Conservation (phyloP, 2,888 invertebrate species). For the Stomorhina lunata region DNA sequence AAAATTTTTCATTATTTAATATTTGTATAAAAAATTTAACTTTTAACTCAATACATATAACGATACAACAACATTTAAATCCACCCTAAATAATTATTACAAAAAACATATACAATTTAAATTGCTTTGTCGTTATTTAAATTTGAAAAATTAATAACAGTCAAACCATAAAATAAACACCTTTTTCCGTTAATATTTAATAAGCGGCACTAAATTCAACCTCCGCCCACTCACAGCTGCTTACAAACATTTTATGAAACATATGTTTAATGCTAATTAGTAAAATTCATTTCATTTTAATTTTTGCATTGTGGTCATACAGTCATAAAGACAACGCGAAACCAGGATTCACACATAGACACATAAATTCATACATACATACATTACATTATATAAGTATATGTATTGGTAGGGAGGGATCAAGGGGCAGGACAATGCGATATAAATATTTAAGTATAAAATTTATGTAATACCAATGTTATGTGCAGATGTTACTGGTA, state of each 20-base stretch:
- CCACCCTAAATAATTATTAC: no score
- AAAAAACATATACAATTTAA: not conserved
- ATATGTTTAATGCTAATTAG: constrained; percentile 63
- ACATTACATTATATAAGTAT: no score
- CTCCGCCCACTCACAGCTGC: not conserved
- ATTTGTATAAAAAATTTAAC: no score
- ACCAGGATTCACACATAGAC: not conserved
- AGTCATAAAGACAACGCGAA: constrained; percentile 13
- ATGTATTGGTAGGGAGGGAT: not conserved
- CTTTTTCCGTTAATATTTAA: constrained; percentile 52
- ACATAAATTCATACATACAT: no score
- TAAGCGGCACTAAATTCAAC: constrained; percentile 20
- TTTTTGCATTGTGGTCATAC: constrained; percentile 61
- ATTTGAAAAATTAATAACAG: constrained; percentile 36
- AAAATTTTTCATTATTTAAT: not conserved
- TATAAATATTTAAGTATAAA: constrained; percentile 20
- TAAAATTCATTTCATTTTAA: constrained; percentile 62
- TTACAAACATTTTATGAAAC: constrained; percentile 35
- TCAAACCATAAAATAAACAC: constrained; percentile 46
- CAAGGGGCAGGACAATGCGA: not conserved
- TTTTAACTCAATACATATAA: no score
- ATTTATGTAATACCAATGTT: constrained; percentile 56
- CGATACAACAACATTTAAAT: no score
- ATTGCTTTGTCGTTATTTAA: constrained; percentile 24
- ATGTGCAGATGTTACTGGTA: constrained; percentile 51